Evolutionary conservation across 2,113 vertebrate species (phyloP).

Genomic region (Silurus asotus): DNA sequence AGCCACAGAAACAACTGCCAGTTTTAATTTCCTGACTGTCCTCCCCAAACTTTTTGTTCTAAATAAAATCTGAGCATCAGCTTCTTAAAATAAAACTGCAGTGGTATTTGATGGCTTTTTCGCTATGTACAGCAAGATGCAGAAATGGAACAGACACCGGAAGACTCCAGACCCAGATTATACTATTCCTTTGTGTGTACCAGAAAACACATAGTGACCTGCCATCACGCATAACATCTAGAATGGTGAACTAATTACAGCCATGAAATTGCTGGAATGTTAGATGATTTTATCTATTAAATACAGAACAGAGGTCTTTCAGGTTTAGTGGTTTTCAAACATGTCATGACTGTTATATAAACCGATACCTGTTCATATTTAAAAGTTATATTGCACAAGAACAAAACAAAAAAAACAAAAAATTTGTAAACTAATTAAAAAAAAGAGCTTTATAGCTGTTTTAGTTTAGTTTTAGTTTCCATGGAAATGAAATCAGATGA

Average conservation of each 20-base stretch:
- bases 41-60: not conserved
- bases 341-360: not conserved
- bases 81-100: not conserved
- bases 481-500: not conserved
- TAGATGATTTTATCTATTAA: not conserved
- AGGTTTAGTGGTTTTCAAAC: not conserved
- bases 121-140: not conserved
- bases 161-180: not conserved
- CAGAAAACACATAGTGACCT: not conserved
- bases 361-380: not conserved
- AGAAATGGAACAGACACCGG: not conserved
- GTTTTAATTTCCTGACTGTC: not conserved
- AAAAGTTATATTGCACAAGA: not conserved
- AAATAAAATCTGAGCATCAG: constrained; percentile 1
- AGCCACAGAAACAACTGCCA: not conserved
- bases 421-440: not conserved
- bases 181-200: not conserved
- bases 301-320: not conserved
- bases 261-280: not conserved
- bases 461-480: not conserved
- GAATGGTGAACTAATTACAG: not conserved
- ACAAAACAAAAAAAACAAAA: not conserved
- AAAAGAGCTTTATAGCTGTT: not conserved
- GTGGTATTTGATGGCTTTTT: not conserved
- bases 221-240: not conserved